Base-by-base conservation (phyloP, 2,888 invertebrate genomes). In the Watsonalla cultraria region DNA sequence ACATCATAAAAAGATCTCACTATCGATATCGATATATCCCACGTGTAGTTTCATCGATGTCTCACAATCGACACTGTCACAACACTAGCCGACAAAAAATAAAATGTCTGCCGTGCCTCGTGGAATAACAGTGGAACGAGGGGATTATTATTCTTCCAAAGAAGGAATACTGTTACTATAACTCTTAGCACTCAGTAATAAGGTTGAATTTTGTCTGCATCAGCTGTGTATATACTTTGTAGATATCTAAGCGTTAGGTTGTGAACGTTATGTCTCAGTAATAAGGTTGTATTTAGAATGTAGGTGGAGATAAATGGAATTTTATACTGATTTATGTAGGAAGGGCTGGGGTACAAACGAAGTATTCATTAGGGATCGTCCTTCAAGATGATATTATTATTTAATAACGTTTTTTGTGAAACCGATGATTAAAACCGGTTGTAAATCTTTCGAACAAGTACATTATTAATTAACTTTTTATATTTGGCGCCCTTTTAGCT, bases 101-200 rank as follows among this genome's bases (percentile, higher is more conserved):
- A 79, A 83, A 78, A 86, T 84, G 86, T 84, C 86, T 69, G 81
- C 80, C 78, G 69, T 67, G 70, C 67, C 62, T 55, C 58, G 60
- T 42, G 42, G 42, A 42, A 42, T 11, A 5, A 11, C 42, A 37
- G 37, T 8, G 57, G 61, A 58, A 54, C 51, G 55, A 55, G 65
- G 64, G 62, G 64, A 65, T 64, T 70, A 65, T 66, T 72, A 71
- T 72, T 65, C 57, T 50, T 53, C 53, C 54, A 45, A 9, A 57
- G 57, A 45, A 63, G 64, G 54, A 57, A 62, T 58, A 52, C 55
- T 24, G 5, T 39, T 7, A 64, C 55, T 66, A 54, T 61, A 53
- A 54, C 64, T 72, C 61, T 55, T 68, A 53, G 9, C 2, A 0
- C 14, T 11, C 15, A 2, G 34, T 0, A 0, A 61, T 64, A 74